phyloP scores from a whole-genome alignment of 1,140 invertebrate genomes.

The Grapholita molesta region DNA sequence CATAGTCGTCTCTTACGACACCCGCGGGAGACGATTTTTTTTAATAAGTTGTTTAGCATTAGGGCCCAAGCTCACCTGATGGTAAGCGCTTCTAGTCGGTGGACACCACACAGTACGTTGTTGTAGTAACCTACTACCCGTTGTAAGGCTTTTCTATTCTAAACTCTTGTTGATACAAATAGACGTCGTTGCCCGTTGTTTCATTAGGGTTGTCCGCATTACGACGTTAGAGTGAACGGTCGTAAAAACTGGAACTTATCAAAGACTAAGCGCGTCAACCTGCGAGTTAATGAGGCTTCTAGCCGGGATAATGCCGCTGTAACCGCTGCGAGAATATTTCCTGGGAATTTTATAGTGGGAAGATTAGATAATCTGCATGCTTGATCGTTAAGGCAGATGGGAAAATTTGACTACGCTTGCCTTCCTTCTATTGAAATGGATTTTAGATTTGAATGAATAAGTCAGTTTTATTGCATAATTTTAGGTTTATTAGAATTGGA shows the following conservation, averaged over 20 bases:
- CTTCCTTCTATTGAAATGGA: no score
- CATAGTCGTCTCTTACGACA: no score
- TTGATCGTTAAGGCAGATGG: not conserved
- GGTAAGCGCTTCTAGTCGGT: no score
- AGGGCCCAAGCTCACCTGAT: no score
- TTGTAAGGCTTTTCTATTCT: not conserved
- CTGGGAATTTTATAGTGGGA: constrained; percentile 13
- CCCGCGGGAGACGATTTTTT: no score
- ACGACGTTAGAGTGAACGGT: not conserved
- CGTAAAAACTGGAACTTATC: constrained; percentile 8
- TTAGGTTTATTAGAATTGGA: no score
- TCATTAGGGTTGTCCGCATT: constrained; percentile 4
- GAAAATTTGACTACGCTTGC: not conserved
- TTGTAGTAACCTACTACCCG: not conserved
- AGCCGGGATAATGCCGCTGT: not conserved
- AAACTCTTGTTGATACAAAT: not conserved
- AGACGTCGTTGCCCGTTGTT: not conserved
- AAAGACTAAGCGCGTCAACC: constrained; percentile 2
- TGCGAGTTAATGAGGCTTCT: constrained; percentile 2
- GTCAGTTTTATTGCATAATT: no score
- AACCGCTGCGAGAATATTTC: not conserved
- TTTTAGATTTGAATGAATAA: no score
- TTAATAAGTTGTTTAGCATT: no score
- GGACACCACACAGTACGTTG: no score
- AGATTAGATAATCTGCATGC: constrained; percentile 4